Percentiles rank a stretch among this genome's conserved stretches.
These are phyloP conservation scores for Sclerodermus sp. DNA, from an alignment of 2,888 invertebrate species.

Conservation along the genomic window DNA sequence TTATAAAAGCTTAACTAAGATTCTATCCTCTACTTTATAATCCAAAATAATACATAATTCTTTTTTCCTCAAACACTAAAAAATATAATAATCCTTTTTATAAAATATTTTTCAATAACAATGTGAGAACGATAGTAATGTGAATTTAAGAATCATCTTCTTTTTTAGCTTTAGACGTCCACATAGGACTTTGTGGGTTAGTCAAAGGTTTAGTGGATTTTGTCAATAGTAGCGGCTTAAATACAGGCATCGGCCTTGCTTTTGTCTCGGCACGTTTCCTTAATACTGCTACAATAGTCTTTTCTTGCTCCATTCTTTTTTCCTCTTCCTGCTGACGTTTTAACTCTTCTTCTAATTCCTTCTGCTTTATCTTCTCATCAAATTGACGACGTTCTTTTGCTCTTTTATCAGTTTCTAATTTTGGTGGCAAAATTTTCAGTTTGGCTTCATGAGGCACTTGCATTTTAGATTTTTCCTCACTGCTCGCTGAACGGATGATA, in stretches of 20 bases:
- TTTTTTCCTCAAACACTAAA: background rate
- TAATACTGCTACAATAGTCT: slow-evolving; percentile 60
- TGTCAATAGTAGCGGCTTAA: slow-evolving; percentile 60
- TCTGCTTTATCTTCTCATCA: slow-evolving; percentile 60
- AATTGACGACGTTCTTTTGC: slow-evolving; percentile 66
- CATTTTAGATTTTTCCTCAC: background rate
- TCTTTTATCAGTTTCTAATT: slow-evolving; percentile 67
- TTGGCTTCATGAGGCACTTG: background rate
- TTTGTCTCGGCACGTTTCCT: slow-evolving; percentile 65
- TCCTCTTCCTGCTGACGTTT: slow-evolving; percentile 55
- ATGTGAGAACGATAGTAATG: background rate
- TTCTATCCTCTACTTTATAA: no score
- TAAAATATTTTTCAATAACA: background rate
- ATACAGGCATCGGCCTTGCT: slow-evolving; percentile 65
- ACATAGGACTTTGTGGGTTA: slow-evolving; percentile 65
- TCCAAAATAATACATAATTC: background rate
- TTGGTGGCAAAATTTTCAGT: background rate
- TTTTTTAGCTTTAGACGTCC: slow-evolving; percentile 18
- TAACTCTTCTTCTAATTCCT: slow-evolving; percentile 62
- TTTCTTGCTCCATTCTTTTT: slow-evolving; percentile 51
- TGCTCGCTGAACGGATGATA: background rate
- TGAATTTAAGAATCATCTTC: background rate
- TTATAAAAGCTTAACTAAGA: no score
- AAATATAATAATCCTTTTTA: no score
- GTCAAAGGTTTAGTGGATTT: slow-evolving; percentile 64